phyloP scores from a whole-genome alignment of 2,113 vertebrate species.

The Spermophilus dauricus region DNA sequence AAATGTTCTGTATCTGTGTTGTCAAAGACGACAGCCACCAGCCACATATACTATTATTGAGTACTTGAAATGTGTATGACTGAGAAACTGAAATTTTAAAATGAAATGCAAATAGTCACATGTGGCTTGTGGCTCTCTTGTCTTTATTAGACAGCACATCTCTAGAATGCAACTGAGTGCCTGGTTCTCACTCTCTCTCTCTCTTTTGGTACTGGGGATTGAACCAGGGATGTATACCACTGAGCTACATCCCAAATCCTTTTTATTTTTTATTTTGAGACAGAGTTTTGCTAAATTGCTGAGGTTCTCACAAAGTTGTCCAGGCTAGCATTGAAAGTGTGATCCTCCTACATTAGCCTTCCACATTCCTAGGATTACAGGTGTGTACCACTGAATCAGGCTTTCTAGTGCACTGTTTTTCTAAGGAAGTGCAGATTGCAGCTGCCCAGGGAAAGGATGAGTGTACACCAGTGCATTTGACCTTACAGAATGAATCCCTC shows the following conservation, averaged over 20 bases:
- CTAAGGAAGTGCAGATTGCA: background rate
- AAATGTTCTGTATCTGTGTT: background rate
- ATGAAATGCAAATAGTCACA: background rate
- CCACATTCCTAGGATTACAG: too few species aligned
- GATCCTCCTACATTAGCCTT: too few species aligned
- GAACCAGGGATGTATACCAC: too few species aligned
- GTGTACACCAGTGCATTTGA: background rate
- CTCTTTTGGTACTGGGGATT: too few species aligned
- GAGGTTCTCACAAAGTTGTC: too few species aligned
- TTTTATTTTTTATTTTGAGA: too few species aligned
- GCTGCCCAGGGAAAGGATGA: background rate
- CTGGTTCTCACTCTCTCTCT: too few species aligned
- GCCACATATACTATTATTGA: background rate
- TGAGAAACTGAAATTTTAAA: conserved; percentile 35
- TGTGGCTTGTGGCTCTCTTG: background rate
- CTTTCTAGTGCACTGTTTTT: background rate
- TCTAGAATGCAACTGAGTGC: background rate
- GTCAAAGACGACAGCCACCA: background rate
- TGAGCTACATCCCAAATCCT: too few species aligned
- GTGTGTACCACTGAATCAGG: background rate
- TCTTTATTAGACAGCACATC: background rate
- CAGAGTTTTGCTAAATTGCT: too few species aligned
- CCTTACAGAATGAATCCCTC: background rate
- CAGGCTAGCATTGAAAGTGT: too few species aligned
- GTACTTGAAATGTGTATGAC: background rate